A percentile compares a stretch with the other conserved stretches of the same genome.
phyloP scores from a whole-genome alignment of 2,113 vertebrate species.

The Pao palembangensis region DNA sequence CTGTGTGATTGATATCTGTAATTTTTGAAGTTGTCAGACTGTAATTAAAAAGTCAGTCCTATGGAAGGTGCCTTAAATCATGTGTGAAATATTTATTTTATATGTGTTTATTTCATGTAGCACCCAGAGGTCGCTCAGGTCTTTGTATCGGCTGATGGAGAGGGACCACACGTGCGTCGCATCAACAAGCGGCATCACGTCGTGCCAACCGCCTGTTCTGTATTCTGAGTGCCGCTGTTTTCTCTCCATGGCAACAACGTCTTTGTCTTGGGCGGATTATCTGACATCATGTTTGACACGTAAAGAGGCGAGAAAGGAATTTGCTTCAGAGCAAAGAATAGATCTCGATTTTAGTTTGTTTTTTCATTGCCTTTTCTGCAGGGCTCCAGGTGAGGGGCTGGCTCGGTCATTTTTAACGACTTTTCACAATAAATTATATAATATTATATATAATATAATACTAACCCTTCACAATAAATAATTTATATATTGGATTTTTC shows the following conservation, averaged over 20 bases:
- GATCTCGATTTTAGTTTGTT: neutral
- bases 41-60: conserved; percentile 34
- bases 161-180: neutral
- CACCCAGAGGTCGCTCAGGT: conserved; percentile 9
- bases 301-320: conserved; percentile 5
- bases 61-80: neutral
- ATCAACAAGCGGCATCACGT: neutral
- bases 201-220: neutral
- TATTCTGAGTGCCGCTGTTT: conserved; percentile 1
- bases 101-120: conserved; percentile 8
- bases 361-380: conserved; percentile 14
- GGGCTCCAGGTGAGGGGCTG: conserved; percentile 14
- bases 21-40: conserved; percentile 8
- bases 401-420: conserved; percentile 35
- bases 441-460: no score
- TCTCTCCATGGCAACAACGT: conserved; percentile 1
- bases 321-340: conserved; percentile 13
- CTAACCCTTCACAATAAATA: conserved; percentile 44
- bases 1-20: no score
- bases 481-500: conserved; percentile 11
- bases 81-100: neutral
- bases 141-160: neutral
- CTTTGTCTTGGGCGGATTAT: conserved; percentile 9
- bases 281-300: conserved; percentile 3
- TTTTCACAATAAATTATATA: conserved; percentile 44